Conservation (phyloP, 2,888 invertebrate species). For the Ectemnius cavifrons region DNA sequence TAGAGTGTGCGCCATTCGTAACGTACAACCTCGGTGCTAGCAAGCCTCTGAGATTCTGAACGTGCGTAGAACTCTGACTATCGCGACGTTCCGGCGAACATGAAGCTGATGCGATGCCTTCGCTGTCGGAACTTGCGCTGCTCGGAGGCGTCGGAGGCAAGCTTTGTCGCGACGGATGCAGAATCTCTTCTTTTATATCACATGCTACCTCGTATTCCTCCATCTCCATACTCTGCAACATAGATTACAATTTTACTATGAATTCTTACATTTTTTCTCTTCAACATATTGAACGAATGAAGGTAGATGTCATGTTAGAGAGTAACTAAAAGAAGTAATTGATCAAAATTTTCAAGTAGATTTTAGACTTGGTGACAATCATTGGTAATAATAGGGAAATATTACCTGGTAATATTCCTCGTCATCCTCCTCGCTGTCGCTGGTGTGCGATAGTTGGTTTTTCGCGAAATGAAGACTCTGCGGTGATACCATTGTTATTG, state of each 20-base stretch:
- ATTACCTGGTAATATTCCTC: conserved; percentile 70
- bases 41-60: conserved; percentile 72
- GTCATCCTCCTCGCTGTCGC: conserved; percentile 75
- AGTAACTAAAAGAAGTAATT: neutral
- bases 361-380: no score
- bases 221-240: conserved; percentile 64
- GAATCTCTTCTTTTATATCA: conserved; percentile 58
- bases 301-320: neutral
- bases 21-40: conserved; percentile 72
- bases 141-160: conserved; percentile 95
- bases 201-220: conserved; percentile 61
- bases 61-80: conserved; percentile 71
- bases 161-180: conserved; percentile 73
- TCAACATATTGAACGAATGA: neutral
- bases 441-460: conserved; percentile 61
- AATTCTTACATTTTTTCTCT: neutral
- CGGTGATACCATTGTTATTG: conserved; percentile 70
- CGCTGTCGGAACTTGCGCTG: conserved; percentile 89
- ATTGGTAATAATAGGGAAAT: no score
- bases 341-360: no score
- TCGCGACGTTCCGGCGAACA: conserved; percentile 75
- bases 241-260: neutral
- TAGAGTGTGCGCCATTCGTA: conserved; percentile 84
- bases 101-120: conserved; percentile 85
- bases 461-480: conserved; percentile 67